Base-by-base conservation (phyloP, 1,140 invertebrate species). In the Paralvinella palmiformis region DNA sequence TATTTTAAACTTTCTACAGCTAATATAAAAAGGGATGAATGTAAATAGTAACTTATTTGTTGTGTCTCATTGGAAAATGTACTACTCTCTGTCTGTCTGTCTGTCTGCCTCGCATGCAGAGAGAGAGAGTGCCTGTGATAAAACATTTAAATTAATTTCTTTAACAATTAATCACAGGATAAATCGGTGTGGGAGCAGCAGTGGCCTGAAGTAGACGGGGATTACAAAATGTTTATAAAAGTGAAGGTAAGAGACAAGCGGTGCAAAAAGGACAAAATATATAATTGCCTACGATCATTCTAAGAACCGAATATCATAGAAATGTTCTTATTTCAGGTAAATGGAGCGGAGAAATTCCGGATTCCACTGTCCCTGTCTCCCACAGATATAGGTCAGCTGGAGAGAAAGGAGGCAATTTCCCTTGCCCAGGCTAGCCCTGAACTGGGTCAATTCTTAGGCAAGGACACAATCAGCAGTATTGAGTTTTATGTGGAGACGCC, bases 161-260 rank as follows among this genome's bases (percentile, higher is more conserved):
- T 50, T 64, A 41, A 37, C 57, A 45, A 59, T 65, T 52, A 44
- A 65, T 68, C 64, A 17, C 65, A 82, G 81, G 69, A 76, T 24
- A 69, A 71, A 59, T 60, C 69, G 62, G 78, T 84, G 29, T 72
- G 81, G 58, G 72, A 80, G 24, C 83, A 84, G 70, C 81, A 72
- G 3, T 96, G 92, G 92, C 93, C 94, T 1, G 75, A 85, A 69
- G 83, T 94, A 17, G 91, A 95, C 80, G 75, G 81, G 24, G 75
- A 88, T 66, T 93, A 88, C 41, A 52, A 62, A 20, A 57, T 71
- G n/a, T 67, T 66, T 31, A 61, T 71, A 20, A 32, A 57, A 35
- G 65, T 71, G 10, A 71, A 66, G 67, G 71, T 73, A 45, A 67
- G 59, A 20, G n/a, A 48, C 15, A 53, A 15, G 36, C 2, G 41